Evolutionary conservation across 2,888 invertebrate species (phyloP), one percentile per base, ranked within the genome.

Genomic region (Norana najaformis): DNA sequence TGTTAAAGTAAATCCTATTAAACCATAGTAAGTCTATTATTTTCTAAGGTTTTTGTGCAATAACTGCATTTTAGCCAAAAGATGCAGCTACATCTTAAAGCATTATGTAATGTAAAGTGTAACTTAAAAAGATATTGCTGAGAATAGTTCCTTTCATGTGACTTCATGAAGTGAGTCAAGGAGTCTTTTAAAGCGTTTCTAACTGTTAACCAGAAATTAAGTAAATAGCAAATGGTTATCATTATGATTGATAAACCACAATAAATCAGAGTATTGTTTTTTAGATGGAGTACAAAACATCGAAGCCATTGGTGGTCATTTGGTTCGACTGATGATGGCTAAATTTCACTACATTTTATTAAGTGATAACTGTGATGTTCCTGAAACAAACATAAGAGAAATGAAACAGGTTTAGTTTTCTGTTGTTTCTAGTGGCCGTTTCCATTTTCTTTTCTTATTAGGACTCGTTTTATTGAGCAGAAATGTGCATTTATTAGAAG

Each of bases 341-440:
- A 69, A 69, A 8, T 69, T 69, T 69, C 69, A n/a, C 69, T 69
- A 16, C 11, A n/a, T 69, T n/a, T 69, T 69, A 69, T n/a, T 30
- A 1, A n/a, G n/a, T n/a, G n/a, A 69, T n/a, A n/a, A 69, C 47
- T 47, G 23, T 23, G 23, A 20, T 69, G 69, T 69, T 69, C 2
- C 69, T 69, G 69, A 69, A 69, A n/a, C 30, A n/a, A 69, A 69
- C 69, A 4, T 4, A 69, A 69, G 8, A 30, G n/a, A 69, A 69
- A n/a, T n/a, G n/a, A 69, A 69, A n/a, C 69, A 69, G 69, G 69
- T 69, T 69, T 69, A n/a, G 69, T 69, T 69, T 69, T n/a, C n/a
- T 30, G 30, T 69, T 69, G 47, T 47, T 47, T 47, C 47, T 47
- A 47, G 23, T 47, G 20, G 2, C 47, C 13, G 30, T 8, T 23